phyloP scores from a whole-genome alignment of 2,797 vertebrate species.

The Pangasius sanitwongsei region DNA sequence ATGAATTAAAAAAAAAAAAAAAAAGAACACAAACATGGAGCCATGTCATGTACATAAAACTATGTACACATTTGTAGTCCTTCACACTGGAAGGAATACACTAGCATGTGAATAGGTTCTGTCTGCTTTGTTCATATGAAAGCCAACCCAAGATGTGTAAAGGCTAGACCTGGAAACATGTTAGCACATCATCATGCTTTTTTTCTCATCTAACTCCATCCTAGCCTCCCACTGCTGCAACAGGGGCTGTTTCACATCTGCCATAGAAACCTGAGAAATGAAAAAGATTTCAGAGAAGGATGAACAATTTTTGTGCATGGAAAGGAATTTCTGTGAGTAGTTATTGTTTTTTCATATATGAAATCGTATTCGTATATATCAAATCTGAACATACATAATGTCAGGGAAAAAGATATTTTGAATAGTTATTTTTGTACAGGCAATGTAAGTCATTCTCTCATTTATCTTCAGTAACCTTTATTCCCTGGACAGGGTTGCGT shows the following conservation, averaged over 20 bases:
- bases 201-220: background rate
- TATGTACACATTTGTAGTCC: background rate
- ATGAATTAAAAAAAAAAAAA: background rate
- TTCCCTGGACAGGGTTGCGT: background rate
- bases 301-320: background rate
- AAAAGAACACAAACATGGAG: background rate
- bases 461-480: background rate
- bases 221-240: background rate
- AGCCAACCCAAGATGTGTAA: background rate
- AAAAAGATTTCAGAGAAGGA: background rate
- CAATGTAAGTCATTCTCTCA: background rate
- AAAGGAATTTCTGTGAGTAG: background rate
- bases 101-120: background rate
- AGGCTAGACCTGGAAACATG: background rate
- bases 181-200: background rate
- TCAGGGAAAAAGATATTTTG: background rate
- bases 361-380: too few species aligned
- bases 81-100: background rate
- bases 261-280: background rate
- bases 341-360: background rate
- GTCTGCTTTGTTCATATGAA: background rate
- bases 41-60: background rate
- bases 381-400: background rate
- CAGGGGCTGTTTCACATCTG: background rate
- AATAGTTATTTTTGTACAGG: background rate